A percentile compares a stretch with the other conserved stretches of the same genome.
These are phyloP conservation scores for Caenorhabditis brenneri DNA, from an alignment of 1,140 invertebrate genomes.

Conservation along the genomic window DNA sequence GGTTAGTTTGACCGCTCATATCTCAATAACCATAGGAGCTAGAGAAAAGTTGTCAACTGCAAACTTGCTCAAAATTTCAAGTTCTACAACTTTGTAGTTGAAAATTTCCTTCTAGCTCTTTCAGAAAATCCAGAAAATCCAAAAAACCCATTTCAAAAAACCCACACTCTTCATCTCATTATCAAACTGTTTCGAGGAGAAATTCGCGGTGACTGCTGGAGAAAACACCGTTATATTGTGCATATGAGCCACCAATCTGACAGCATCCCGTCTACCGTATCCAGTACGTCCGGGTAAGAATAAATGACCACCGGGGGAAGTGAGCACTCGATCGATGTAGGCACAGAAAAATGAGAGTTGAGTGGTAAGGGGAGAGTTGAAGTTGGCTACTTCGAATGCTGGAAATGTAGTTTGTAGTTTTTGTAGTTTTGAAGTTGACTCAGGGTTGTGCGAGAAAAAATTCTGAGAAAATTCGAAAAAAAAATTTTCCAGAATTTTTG, in stretches of 20 bases:
- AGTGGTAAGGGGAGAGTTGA: conserved; percentile 59
- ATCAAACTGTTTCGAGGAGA: conserved; percentile 76
- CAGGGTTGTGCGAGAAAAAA: no score
- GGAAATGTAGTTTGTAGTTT: not conserved
- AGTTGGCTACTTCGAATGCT: conserved; percentile 61
- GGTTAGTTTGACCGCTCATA: no score
- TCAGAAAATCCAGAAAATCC: no score
- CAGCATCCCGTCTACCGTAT: conserved; percentile 80
- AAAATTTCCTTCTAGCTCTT: no score
- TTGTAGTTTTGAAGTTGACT: no score
- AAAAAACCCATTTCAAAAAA: conserved; percentile 40
- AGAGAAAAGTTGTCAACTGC: no score
- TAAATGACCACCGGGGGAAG: conserved; percentile 76
- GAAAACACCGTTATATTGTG: conserved; percentile 78
- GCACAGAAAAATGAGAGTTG: conserved; percentile 62
- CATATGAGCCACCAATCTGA: conserved; percentile 79
- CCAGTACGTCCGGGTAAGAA: conserved; percentile 81
- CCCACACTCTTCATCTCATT: conserved; percentile 76
- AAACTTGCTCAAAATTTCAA: no score
- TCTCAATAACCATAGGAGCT: no score
- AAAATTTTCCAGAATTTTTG: no score
- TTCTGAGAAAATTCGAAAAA: no score
- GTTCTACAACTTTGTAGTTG: no score
- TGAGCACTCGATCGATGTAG: conserved; percentile 56
- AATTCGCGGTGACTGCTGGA: conserved; percentile 75